Base-by-base conservation (phyloP, 2,797 vertebrate genomes). In the Odontamblyopus lacepedii region DNA sequence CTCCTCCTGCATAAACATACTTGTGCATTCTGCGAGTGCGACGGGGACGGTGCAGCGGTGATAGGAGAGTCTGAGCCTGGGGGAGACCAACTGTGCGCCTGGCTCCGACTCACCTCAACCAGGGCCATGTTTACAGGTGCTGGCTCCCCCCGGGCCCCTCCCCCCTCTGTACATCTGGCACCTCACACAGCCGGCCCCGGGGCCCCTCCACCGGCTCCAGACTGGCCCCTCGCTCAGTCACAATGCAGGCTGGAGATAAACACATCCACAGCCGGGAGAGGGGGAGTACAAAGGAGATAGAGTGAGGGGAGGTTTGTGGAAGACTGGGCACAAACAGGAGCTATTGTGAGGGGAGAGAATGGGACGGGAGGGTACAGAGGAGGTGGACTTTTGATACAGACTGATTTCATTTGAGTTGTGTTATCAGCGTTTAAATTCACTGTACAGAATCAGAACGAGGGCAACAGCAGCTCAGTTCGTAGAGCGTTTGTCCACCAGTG, bases 71-170 rank as follows among this genome's bases (percentile, higher is more conserved):
- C 66, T 75, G 57, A 70, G 85, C 90, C 85, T 80, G 23, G 23
- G 81, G 90, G 74, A 78, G 61, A 75, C 88, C 91, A 90, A 84
- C 78, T 89, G 88, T 80, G 80, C 78, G 75, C 80, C 87, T 91
- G 89, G 88, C 86, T 63, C 16, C 48, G 62, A 67, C 78, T 89
- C 86, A 85, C 83, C 63, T 4, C 12, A 2, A 27, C n/a, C 63
- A 62, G 4, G 61, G 78, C 78, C 85, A 75, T 88, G 85, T 91
- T 91, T 83, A 89, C 91, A 91, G 89, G 89, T 92, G 90, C 83
- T 88, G 67, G 26, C 76, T 87, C 88, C 92, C 90, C 88, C 81
- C 87, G 90, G 91, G 32, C 32, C 91, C 26, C 57, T 59, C 27
- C 57, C 15, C 82, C 72, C 38, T 1, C 63, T 5, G 64, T 79